A percentile compares a stretch with the other conserved stretches of the same genome.
These are phyloP conservation scores for Phataginus tetradactyla DNA, from an alignment of 2,797 vertebrate species.

Conservation along the genomic window DNA sequence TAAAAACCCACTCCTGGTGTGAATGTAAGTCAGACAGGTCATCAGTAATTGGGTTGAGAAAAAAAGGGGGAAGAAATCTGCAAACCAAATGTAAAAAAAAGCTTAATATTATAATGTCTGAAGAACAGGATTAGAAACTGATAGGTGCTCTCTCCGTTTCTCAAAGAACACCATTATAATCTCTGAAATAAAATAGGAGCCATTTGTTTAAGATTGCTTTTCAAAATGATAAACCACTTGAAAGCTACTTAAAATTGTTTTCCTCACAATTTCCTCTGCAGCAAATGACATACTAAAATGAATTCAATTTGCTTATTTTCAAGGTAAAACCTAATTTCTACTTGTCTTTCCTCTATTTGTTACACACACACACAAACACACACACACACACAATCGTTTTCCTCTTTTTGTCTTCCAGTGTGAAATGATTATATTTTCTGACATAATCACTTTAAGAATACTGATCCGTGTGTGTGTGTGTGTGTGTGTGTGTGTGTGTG, in stretches of 20 bases:
- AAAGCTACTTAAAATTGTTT: constrained; percentile 51
- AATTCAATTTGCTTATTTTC: constrained; percentile 10
- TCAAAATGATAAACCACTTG: constrained; percentile 24
- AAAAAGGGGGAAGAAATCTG: neutral
- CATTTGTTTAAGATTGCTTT: constrained; percentile 48
- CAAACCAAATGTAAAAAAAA: neutral
- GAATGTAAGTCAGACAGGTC: neutral
- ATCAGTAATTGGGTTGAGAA: neutral
- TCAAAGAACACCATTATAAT: neutral
- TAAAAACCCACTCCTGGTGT: neutral
- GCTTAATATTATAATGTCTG: neutral
- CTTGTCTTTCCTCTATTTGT: neutral
- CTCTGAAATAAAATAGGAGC: neutral
- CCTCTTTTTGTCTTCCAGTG: neutral
- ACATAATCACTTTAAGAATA: neutral
- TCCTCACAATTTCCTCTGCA: neutral
- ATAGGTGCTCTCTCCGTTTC: neutral
- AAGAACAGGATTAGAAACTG: neutral
- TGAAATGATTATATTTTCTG: neutral
- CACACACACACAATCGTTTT: too few species aligned
- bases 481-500: neutral
- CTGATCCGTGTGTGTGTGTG: neutral
- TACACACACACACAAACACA: neutral
- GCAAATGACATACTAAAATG: constrained; percentile 10
- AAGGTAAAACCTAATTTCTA: neutral